Base-by-base conservation (phyloP, 1,140 invertebrate genomes). In the Penaeus chinensis region DNA sequence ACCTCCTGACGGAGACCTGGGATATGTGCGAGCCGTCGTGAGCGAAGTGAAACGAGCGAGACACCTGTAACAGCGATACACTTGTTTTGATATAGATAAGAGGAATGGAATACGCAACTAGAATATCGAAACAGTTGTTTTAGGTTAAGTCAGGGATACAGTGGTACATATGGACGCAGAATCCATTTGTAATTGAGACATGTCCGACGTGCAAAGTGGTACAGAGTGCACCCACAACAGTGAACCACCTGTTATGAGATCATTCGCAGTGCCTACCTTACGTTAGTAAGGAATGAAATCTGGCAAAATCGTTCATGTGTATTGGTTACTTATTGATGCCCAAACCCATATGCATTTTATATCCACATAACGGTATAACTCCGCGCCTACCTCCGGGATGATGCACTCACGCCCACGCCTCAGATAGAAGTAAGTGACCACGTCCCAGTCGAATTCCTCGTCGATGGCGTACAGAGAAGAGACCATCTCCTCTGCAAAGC, bases 321-420 rank as follows among this genome's bases (percentile, higher is more conserved):
- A 42, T 42, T 42, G 37, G 1, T 42, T 42, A 54, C 2, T 10
- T 84, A 24, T 8, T 27, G 19, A 1, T 20, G 16, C 69, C 69
- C 20, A 32, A 32, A 20, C 82, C 37, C 20, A 84, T 7, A 65
- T 42, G 16, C 61, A 1, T 24, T 32, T 20, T 24, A 71, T 32
- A 60, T 18, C 83, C 47, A 27, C 18, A 47, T 37, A n/a, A 22
- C 16, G 7, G 11, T 47, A 47, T 47, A 54, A 54, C 54, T 54
- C 16, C 54, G 10, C 11, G 54, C 83, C 20, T 60, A 85, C 88
- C 84, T 89, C 88, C 2, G 88, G 88, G 24, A 89, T 82, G 63
- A 89, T 60, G 54, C 88, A 89, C 65, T 89, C 88, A 20, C 88
- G 24, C 63, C 83, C 65, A 16, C 78, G 54, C 47, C 88, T 69